phyloP scores from a whole-genome alignment of 2,797 vertebrate species.

The Sebastolobus alascanus region DNA sequence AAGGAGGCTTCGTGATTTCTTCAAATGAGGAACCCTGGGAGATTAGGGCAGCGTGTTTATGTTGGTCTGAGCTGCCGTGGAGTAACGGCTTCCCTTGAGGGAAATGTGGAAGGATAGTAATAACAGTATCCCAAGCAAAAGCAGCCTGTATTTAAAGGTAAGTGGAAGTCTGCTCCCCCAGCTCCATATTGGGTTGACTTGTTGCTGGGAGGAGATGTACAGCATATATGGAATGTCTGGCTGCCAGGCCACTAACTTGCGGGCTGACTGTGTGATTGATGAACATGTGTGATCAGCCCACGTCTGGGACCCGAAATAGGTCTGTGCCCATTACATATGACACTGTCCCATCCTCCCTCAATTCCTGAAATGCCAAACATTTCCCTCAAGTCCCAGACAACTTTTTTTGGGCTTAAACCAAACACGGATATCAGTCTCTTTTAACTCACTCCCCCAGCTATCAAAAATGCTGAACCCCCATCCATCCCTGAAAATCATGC shows the following conservation, averaged over 20 bases:
- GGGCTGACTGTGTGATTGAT: conserved; percentile 56
- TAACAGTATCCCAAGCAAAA: conserved; percentile 29
- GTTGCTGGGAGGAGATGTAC: conserved; percentile 56
- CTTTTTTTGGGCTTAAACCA: background rate
- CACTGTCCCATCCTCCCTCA: conserved; percentile 54
- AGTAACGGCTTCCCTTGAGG: conserved; percentile 31
- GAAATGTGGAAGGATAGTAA: conserved; percentile 11
- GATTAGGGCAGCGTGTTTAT: conserved; percentile 43
- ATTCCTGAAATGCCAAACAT: conserved; percentile 66
- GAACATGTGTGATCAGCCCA: conserved; percentile 42
- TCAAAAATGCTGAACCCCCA: background rate
- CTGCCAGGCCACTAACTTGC: conserved; percentile 30
- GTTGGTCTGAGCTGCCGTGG: conserved; percentile 19
- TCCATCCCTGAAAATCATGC: conserved; percentile 10
- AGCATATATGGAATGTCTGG: conserved; percentile 63
- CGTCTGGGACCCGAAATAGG: conserved; percentile 62
- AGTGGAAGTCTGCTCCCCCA: conserved; percentile 4
- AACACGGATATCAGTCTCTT: background rate
- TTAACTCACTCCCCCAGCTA: background rate
- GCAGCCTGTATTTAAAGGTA: conserved; percentile 14
- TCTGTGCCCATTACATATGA: conserved; percentile 41
- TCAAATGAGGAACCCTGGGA: conserved; percentile 17
- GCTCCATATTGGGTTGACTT: conserved; percentile 39
- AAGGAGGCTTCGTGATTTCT: conserved; percentile 19
- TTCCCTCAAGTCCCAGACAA: conserved; percentile 13